Evolutionary conservation across 2,113 vertebrate genomes (phyloP).

Genomic region (Aplodontia rufa): DNA sequence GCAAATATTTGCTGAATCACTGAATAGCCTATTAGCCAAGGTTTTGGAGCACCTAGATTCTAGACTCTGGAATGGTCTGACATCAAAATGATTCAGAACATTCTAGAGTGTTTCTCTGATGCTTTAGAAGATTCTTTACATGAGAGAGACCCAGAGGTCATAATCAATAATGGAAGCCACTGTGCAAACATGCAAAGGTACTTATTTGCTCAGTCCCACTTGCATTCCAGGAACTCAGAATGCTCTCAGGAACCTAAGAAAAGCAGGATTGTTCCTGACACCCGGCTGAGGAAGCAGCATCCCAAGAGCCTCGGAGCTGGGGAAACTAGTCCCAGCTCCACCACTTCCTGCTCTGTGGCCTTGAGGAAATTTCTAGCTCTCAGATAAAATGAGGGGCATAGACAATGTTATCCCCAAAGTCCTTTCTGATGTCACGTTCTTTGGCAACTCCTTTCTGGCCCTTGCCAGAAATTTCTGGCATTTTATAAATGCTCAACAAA

Average conservation of each 20-base stretch:
- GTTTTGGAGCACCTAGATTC: neutral
- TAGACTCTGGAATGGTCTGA: neutral
- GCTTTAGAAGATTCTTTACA: neutral
- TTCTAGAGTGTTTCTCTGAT: slow-evolving; percentile 6
- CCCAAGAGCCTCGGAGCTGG: neutral
- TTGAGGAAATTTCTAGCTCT: neutral
- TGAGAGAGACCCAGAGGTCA: neutral
- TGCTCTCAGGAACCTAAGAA: neutral
- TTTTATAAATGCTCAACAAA: slow-evolving; percentile 19
- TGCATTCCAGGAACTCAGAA: neutral
- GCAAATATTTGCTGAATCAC: neutral
- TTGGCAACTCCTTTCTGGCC: neutral
- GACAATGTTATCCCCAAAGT: neutral
- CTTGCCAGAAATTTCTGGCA: slow-evolving; percentile 10
- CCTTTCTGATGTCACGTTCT: slow-evolving; percentile 2
- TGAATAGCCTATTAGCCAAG: neutral
- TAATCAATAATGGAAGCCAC: neutral
- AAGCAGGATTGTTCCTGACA: neutral
- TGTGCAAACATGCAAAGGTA: neutral
- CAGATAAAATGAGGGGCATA: neutral
- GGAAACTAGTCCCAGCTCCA: neutral
- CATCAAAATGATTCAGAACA: neutral
- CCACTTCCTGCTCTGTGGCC: neutral
- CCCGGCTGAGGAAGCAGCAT: neutral
- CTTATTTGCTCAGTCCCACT: neutral